Base-by-base conservation (phyloP, 30 jellyfish, hydroid and myxozoan genomes). In the Sanderia malayensis region DNA sequence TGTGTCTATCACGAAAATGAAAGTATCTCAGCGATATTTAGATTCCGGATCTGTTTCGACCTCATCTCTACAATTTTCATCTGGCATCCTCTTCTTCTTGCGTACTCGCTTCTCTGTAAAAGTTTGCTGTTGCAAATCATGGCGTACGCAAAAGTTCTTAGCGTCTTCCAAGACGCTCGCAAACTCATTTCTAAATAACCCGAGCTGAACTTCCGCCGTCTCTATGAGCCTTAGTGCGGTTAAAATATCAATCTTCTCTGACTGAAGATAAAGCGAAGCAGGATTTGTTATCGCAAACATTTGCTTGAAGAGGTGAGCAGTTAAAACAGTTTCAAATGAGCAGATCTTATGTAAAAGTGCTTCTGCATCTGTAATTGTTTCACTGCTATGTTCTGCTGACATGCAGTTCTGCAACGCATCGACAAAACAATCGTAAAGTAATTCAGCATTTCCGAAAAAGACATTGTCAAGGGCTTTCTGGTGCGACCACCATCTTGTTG, bases 311-410 rank as follows among this genome's bases (percentile, higher is more conserved):
- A 17, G 34, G 24, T 58, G 70, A 19, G 70, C 70, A 17, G 34
- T 58, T 58, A 58, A 37, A 7, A 58, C 32, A 32, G 70, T 58
- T 58, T 58, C 31, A 58, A 58, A 58, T n/a, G 34, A 58, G 24
- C 37, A 17, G 1, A 58, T 58, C 70, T 58, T 58, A 21, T 17
- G 19, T 58, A 7, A 21, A 13, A 58, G 70, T 58, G 70, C 70
- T 58, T 58, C 34, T 58, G 70, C 70, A 24, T 58, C 70, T 17
- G 70, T 58, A 37, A 58, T 58, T 31, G 70, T 58, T 58, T 58
- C 34, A 17, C 70, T 58, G 37, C 70, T 58, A 13, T 1, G 70
- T 37, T 58, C 70, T 58, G 37, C 24, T 58, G 70, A 58, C 70
- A 58, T 58, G 2, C 70, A 58, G 21, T 24, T 58, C 21, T 58